Base-by-base conservation (phyloP, 2,113 vertebrate species). In the Crocuta crocuta region DNA sequence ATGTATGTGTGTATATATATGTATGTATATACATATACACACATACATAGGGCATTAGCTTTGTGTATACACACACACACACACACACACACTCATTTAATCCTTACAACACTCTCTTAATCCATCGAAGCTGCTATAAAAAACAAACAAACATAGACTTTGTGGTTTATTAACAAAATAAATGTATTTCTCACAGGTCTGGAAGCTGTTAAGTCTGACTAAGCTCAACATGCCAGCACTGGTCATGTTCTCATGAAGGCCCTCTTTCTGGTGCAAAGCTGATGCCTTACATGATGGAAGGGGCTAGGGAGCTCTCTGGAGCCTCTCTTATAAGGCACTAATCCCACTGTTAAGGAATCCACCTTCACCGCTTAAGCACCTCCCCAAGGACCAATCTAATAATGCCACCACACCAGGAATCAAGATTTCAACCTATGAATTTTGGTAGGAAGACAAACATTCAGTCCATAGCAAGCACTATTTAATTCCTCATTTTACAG, bases 181-280 rank as follows among this genome's bases (percentile, higher is more conserved):
- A 61, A 82, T 82, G 26, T 82, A 84, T 21, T 45, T 84, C 39
- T 65, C 28, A 45, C 16, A 33, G 26, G 39, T 82, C 55, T 82
- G 23, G 23, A 55, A 23, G 10, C 48, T 13, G 12, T 58, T 58
- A 39, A 61, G n/a, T 74, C 73, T 26, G 73, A 58, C 58, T 58
- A 23, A 74, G 73, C 21, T 74, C n/a, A 82, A 61, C 23, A 31
- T 24, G 21, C 73, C 23, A 81, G 50, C 78, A 55, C 7, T 61
- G 53, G 23, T 26, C 55, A 39, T 5, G 13, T 43, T 82, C 35
- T 92, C 33, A 16, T 50, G n/a, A 84, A 10, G 15, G 39, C 15
- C 10, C 55, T 35, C 91, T 85, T 93, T 31, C 45, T 93, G 70
- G n/a, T 76, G 31, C n/a, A 93, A 85, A 93, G 53, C 55, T 93